Evolutionary conservation across 2,797 vertebrate species (phyloP).

Genomic region (Scolopax rusticola): DNA sequence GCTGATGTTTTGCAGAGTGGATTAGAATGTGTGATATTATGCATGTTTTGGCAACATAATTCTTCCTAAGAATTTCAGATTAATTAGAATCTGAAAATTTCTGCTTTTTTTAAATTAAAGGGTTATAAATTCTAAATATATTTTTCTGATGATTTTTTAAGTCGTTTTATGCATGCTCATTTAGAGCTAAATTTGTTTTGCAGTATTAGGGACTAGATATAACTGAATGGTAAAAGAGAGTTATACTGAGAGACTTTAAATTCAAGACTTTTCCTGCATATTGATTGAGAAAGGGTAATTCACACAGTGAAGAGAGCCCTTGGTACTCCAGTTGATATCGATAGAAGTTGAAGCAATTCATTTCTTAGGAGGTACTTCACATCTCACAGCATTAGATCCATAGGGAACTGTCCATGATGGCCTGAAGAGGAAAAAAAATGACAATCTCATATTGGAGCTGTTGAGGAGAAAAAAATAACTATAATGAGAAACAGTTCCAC

Average conservation of each 20-base stretch:
- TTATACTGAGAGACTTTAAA: background rate
- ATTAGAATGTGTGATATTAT: background rate
- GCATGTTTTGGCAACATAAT: background rate
- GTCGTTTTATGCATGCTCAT: background rate
- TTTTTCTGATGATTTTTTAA: background rate
- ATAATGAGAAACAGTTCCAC: slow-evolving; percentile 29
- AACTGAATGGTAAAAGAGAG: background rate
- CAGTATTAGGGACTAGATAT: background rate
- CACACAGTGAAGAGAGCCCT: background rate
- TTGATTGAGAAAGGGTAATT: background rate
- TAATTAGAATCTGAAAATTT: background rate
- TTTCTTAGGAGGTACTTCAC: background rate
- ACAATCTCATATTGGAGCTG: background rate
- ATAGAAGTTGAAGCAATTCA: background rate
- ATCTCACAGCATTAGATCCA: background rate
- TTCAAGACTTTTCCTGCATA: background rate
- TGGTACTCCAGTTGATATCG: background rate
- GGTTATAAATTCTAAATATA: background rate
- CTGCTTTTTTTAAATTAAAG: background rate
- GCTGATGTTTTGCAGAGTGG: fast-evolving
- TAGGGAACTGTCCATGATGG: background rate
- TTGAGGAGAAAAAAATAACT: background rate
- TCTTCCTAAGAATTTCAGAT: background rate
- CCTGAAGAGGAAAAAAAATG: background rate
- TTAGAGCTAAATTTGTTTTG: background rate